Evolutionary conservation across 2,797 vertebrate genomes (phyloP).

Genomic region (Acipenser ruthenus): DNA sequence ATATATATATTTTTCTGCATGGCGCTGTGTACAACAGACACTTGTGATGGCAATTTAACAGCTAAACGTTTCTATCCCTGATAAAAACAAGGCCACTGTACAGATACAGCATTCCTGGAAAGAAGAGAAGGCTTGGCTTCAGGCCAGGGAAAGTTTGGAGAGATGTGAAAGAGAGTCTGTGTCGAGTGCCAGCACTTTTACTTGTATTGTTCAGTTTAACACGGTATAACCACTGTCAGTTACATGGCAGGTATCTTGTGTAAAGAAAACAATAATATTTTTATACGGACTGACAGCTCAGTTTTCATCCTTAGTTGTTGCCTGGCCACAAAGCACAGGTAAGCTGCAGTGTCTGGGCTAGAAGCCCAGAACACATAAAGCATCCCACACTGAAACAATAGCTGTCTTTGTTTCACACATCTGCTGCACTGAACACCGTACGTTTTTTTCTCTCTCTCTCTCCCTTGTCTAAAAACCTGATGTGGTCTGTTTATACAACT

Average conservation of each 20-base stretch:
- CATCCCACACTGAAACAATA: conserved; percentile 69
- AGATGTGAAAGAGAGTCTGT: conserved; percentile 34
- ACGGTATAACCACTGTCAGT: conserved; percentile 47
- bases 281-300: conserved; percentile 56
- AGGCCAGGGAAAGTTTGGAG: conserved; percentile 32
- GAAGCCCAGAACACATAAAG: conserved; percentile 62
- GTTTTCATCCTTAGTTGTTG: conserved; percentile 59
- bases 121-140: conserved; percentile 34
- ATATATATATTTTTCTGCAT: conserved; percentile 23
- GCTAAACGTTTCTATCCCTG: conserved; percentile 32
- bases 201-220: conserved; percentile 53
- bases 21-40: conserved; percentile 22
- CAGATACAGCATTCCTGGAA: conserved; percentile 27
- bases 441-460: conserved; percentile 17
- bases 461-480: conserved; percentile 25
- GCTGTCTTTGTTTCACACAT: conserved; percentile 69
- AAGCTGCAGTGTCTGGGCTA: conserved; percentile 63
- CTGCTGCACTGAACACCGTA: conserved; percentile 52
- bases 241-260: conserved; percentile 56
- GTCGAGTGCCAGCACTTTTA: conserved; percentile 34
- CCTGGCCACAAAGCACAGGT: conserved; percentile 66
- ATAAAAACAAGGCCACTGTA: conserved; percentile 19
- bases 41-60: conserved; percentile 27
- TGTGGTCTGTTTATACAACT: conserved; percentile 35
- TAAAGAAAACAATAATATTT: conserved; percentile 60